These are phyloP conservation scores for Cheilosia variabilis DNA, from an alignment of 2,888 invertebrate species.

Conservation along the genomic window DNA sequence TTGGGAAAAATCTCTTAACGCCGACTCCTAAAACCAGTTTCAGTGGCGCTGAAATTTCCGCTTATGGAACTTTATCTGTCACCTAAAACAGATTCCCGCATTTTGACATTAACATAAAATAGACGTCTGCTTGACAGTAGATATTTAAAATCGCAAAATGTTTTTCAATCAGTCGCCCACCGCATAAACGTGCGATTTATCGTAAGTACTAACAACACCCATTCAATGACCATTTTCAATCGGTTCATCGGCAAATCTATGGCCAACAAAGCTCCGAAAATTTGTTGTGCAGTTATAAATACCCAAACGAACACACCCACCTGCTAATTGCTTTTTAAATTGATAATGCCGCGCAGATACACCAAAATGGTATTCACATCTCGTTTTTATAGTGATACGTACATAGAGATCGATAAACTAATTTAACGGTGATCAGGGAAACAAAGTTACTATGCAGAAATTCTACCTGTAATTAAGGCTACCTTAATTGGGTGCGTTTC, in stretches of 20 bases:
- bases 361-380: conserved; percentile 21
- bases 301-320: conserved; percentile 1
- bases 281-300: neutral
- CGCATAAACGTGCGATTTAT: conserved; percentile 6
- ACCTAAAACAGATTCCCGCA: neutral
- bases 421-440: conserved; percentile 50
- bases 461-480: conserved; percentile 5
- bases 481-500: too few relatives aligned
- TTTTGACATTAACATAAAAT: too few relatives aligned
- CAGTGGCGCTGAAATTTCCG: conserved; percentile 11
- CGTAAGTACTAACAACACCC: neutral
- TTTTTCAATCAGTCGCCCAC: neutral
- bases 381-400: conserved; percentile 3
- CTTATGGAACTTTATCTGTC: neutral
- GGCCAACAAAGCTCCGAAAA: conserved; percentile 7
- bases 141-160: neutral
- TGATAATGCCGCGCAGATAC: neutral
- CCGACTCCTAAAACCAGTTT: too few relatives aligned
- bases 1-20: too few relatives aligned
- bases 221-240: conserved; percentile 23
- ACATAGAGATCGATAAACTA: conserved; percentile 21
- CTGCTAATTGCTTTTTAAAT: conserved; percentile 28
- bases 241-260: conserved; percentile 22
- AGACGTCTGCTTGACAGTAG: neutral
- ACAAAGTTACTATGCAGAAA: conserved; percentile 15